Evolutionary conservation across 2,888 invertebrate genomes (phyloP), one percentile per base, ranked within the genome.

Genomic region (Lathronympha strigana): DNA sequence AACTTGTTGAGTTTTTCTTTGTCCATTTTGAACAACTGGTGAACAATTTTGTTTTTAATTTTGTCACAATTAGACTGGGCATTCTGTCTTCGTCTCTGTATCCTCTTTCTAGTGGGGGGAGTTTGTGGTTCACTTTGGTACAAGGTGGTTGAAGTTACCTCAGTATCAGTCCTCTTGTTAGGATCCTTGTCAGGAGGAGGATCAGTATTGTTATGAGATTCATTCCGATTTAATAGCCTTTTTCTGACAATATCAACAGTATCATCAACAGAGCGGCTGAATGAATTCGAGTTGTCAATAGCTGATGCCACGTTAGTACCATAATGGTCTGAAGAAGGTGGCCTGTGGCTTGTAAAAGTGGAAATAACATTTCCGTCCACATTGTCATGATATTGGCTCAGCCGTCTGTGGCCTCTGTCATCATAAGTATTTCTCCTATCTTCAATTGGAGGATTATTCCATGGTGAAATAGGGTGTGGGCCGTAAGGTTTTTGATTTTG

Each of bases 21-120:
- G 54, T 92, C 92, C 91, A 92, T 90, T 76, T 90, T 92, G 69
- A 92, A 92, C 0, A 92, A 75, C 75, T 92, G 87, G 68, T 90
- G 84, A 25, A 92, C 87, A 77, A 92, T 92, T 76, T 92, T 92
- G 62, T 83, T 83, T 81, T 91, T 92, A 63, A 92, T 89, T 78
- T 87, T 86, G 61, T 87, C 82, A 83, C 89, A 90, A 74, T 87
- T 86, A 54, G 73, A 76, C 73, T 83, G 86, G 53, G 75, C 76
- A 73, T 76, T 80, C 68, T 73, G 77, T 72, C 62, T 80, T 58
- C 78, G 82, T 63, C 75, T 81, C 55, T 80, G 83, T 66, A 74
- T 71, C 68, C 76, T 82, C 68, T 80, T 86, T 60, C 82, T 87
- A 0, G 72, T 69, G 40, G 84, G 80, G 68, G 77, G 81, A 47